A percentile compares a stretch with the other conserved stretches of the same genome.
These are phyloP conservation scores for Tanytarsus gracilentus DNA, from an alignment of 2,888 invertebrate species.

Conservation along the genomic window DNA sequence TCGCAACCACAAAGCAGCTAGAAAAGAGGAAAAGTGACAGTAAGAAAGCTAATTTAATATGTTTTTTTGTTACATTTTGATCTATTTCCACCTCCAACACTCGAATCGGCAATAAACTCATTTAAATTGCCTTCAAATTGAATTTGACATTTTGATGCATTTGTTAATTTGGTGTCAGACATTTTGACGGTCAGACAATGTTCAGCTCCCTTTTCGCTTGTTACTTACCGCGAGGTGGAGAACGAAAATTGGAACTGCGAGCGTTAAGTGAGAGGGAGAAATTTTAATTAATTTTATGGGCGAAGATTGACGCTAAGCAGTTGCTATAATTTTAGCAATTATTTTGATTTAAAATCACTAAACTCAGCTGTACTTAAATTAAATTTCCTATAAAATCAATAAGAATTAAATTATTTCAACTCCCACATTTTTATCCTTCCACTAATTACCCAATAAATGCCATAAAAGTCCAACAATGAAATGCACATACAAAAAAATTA, in stretches of 20 bases:
- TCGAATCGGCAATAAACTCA: conserved; percentile 4
- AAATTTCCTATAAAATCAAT: no score
- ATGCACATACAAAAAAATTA: no score
- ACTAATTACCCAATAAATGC: no score
- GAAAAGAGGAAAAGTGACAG: neutral
- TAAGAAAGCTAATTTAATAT: conserved; percentile 9
- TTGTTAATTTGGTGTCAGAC: conserved; percentile 21
- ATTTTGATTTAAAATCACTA: no score
- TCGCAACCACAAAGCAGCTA: neutral
- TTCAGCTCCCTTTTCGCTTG: no score
- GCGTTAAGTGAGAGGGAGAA: neutral
- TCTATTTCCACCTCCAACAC: neutral
- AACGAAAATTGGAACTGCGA: neutral
- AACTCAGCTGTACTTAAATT: no score
- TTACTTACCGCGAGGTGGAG: no score
- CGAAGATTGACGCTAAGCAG: no score
- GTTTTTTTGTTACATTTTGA: conserved; percentile 17
- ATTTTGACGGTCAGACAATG: neutral
- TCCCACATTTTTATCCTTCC: no score
- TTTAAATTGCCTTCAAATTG: conserved; percentile 23
- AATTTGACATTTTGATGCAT: conserved; percentile 24
- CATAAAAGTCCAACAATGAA: no score
- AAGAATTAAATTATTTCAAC: no score
- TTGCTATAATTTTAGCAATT: no score
- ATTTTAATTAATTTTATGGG: neutral